phyloP scores from a whole-genome alignment of 2,797 vertebrate species.

The Amazonetta brasiliensis region DNA sequence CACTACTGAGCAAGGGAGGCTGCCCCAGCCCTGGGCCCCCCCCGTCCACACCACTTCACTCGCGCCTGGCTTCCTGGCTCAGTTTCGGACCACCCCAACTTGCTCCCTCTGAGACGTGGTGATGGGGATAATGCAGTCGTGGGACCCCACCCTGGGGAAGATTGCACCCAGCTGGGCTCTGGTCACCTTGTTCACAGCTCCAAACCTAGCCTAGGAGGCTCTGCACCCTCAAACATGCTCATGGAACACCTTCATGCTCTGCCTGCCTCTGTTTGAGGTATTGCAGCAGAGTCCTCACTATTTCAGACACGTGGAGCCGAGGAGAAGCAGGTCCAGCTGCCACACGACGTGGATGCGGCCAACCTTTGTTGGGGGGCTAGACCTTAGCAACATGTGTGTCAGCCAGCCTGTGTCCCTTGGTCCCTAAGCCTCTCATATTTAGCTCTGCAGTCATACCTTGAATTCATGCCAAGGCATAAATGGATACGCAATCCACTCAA shows the following conservation, averaged over 20 bases:
- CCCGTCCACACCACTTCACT: neutral
- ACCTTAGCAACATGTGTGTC: accelerated
- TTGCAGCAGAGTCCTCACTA: neutral
- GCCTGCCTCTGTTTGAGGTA: neutral
- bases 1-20: neutral
- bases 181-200: neutral
- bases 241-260: neutral
- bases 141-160: neutral
- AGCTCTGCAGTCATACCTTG: neutral
- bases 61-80: neutral
- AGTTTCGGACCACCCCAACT: neutral
- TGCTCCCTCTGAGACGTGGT: neutral
- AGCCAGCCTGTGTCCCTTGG: neutral
- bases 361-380: neutral
- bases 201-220: neutral
- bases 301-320: neutral
- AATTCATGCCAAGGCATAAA: neutral
- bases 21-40: neutral
- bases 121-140: neutral
- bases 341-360: neutral
- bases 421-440: neutral
- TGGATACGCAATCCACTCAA: neutral
- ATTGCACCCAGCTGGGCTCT: neutral
- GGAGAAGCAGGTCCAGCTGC: neutral
- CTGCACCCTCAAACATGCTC: neutral